A percentile compares a stretch with the other conserved stretches of the same genome.
These are phyloP conservation scores for Thunnus thynnus DNA, from an alignment of 2,113 vertebrate genomes.

Conservation along the genomic window DNA sequence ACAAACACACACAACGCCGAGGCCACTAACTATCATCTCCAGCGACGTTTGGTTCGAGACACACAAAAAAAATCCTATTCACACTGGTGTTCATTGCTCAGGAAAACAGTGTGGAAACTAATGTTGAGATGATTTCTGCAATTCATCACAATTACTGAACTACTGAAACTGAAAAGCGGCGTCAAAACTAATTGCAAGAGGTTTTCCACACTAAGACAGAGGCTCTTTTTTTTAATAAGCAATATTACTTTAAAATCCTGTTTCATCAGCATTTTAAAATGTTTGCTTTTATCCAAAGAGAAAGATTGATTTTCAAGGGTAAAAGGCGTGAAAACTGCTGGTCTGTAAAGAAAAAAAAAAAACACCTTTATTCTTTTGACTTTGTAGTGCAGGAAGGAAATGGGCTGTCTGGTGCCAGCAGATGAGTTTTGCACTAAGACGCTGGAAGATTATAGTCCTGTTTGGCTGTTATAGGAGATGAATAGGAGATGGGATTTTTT, in stretches of 20 bases:
- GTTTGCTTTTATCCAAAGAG: conserved; percentile 53
- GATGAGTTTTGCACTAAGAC: conserved; percentile 68
- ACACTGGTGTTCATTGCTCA: not conserved
- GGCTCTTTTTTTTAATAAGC: not conserved
- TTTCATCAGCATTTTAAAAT: conserved; percentile 63
- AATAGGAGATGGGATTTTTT: conserved; percentile 46
- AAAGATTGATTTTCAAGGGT: conserved; percentile 49
- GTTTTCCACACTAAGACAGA: not conserved
- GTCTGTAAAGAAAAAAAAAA: conserved; percentile 24
- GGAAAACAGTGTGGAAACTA: conserved; percentile 23
- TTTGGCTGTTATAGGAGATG: conserved; percentile 48
- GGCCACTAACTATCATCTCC: conserved; percentile 12
- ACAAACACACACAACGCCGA: conserved; percentile 15
- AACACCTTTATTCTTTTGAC: conserved; percentile 40
- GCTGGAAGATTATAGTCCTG: conserved; percentile 55
- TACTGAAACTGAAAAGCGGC: not conserved
- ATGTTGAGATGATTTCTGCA: conserved; percentile 28
- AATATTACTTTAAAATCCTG: not conserved
- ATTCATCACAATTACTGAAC: conserved; percentile 32
- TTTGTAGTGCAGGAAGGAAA: conserved; percentile 54
- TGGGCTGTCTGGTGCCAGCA: conserved; percentile 46
- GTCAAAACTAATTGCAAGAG: conserved; percentile 16
- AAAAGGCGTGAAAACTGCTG: conserved; percentile 53
- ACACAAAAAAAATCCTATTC: conserved; percentile 30
- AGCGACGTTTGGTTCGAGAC: conserved; percentile 31